A percentile compares a stretch with the other conserved stretches of the same genome.
phyloP scores from a whole-genome alignment of 2,797 vertebrate species.

The Danio jaintianensis region DNA sequence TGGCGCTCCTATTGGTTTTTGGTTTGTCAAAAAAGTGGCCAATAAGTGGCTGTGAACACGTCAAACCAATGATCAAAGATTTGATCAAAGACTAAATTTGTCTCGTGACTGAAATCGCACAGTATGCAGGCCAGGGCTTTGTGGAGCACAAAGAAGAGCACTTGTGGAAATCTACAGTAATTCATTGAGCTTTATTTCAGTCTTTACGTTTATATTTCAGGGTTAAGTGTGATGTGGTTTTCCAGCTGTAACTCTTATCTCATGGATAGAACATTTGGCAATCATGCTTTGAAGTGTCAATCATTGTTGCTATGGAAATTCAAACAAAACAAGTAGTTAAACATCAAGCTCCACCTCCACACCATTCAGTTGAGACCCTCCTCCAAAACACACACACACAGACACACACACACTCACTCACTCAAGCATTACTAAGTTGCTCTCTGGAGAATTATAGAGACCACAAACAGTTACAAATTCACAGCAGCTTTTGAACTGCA shows the following conservation, averaged over 20 bases:
- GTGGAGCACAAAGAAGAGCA: no score
- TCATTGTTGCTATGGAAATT: constrained; percentile 59
- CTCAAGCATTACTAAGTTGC: constrained; percentile 54
- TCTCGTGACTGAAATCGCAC: no score
- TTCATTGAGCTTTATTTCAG: no score
- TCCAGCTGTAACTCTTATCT: neutral
- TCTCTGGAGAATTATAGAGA: constrained; percentile 37
- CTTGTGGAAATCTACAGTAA: no score
- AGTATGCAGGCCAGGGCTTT: no score
- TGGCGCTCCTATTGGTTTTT: no score
- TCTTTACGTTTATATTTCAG: neutral
- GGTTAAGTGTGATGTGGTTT: constrained; percentile 3
- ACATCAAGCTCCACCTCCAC: constrained; percentile 68
- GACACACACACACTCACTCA: constrained; percentile 36
- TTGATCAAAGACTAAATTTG: no score
- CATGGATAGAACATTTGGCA: neutral
- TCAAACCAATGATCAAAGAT: no score
- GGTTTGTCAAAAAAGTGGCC: no score
- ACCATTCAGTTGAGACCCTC: constrained; percentile 11
- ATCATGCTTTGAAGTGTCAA: constrained; percentile 41
- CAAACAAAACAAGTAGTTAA: constrained; percentile 73
- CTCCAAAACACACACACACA: constrained; percentile 16
- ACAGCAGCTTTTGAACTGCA: constrained; percentile 15
- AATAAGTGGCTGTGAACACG: no score
- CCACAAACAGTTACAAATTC: constrained; percentile 28